Conservation (phyloP, 2,888 invertebrate species). For the Oscheius myriophilus region DNA sequence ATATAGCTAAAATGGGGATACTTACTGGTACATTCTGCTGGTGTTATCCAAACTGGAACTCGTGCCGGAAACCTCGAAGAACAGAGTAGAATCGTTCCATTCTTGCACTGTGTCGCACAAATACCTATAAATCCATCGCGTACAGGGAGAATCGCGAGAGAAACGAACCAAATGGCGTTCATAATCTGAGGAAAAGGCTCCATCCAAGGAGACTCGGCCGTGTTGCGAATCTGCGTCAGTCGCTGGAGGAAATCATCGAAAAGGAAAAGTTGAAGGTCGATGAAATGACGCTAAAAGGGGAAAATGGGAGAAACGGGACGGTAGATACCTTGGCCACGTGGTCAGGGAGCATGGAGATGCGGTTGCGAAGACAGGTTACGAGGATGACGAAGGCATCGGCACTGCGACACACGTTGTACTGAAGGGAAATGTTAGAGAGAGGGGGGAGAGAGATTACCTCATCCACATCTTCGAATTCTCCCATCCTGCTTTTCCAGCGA, state of each 20-base stretch:
- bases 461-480: conserved; percentile 27
- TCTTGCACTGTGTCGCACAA: conserved; percentile 20
- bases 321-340: conserved; percentile 6
- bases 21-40: conserved; percentile 23
- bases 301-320: neutral
- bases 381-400: conserved; percentile 27
- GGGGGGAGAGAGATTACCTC: conserved; percentile 1
- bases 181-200: conserved; percentile 36
- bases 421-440: neutral
- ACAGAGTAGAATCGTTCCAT: conserved; percentile 22
- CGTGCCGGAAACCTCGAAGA: conserved; percentile 3
- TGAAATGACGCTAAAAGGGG: conserved; percentile 78
- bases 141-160: neutral
- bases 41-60: conserved; percentile 5
- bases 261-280: conserved; percentile 87
- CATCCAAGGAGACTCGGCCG: conserved; percentile 28
- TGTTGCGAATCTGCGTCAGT: conserved; percentile 82
- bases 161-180: conserved; percentile 30
- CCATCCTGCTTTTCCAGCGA: conserved; percentile 23
- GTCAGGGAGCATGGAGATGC: conserved; percentile 19
- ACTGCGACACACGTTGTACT: conserved; percentile 27
- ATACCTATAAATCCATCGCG: conserved; percentile 16
- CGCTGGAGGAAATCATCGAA: conserved; percentile 90
- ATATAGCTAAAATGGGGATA: no score
- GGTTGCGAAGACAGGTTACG: conserved; percentile 16